phyloP scores from a whole-genome alignment of 2,797 vertebrate genomes.

The Ctenosaura bakeri region DNA sequence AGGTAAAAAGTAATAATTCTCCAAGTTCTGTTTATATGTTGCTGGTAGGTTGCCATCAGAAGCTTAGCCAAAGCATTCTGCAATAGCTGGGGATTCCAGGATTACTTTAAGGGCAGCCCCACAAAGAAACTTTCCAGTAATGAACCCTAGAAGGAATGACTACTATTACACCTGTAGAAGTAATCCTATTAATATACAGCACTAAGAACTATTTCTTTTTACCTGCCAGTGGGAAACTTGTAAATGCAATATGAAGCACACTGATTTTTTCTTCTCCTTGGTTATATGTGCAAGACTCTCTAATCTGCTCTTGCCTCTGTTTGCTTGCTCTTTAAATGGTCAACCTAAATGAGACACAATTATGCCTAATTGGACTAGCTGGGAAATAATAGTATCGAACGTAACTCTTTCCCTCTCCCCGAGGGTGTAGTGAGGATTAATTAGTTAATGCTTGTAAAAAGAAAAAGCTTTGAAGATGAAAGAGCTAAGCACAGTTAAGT shows the following conservation, averaged over 20 bases:
- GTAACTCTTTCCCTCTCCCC: constrained; percentile 39
- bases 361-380: constrained; percentile 37
- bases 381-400: constrained; percentile 41
- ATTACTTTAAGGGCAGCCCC: background rate
- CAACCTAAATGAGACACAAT: constrained; percentile 1
- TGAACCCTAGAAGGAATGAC: background rate
- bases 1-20: no score
- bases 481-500: constrained; percentile 20
- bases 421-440: constrained; percentile 35
- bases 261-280: background rate
- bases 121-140: background rate
- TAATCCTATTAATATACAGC: background rate
- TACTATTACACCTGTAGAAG: background rate
- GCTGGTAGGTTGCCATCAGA: background rate
- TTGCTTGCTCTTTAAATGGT: constrained; percentile 29
- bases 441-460: constrained; percentile 43
- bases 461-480: constrained; percentile 42
- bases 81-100: background rate
- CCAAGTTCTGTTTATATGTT: background rate
- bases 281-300: constrained; percentile 4
- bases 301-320: constrained; percentile 20
- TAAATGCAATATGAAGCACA: background rate
- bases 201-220: background rate
- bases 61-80: background rate
- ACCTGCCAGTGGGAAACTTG: background rate